A percentile compares a stretch with the other conserved stretches of the same genome.
These are phyloP conservation scores for Diabrotica virgifera DNA, from an alignment of 1,140 invertebrate genomes.

Conservation along the genomic window DNA sequence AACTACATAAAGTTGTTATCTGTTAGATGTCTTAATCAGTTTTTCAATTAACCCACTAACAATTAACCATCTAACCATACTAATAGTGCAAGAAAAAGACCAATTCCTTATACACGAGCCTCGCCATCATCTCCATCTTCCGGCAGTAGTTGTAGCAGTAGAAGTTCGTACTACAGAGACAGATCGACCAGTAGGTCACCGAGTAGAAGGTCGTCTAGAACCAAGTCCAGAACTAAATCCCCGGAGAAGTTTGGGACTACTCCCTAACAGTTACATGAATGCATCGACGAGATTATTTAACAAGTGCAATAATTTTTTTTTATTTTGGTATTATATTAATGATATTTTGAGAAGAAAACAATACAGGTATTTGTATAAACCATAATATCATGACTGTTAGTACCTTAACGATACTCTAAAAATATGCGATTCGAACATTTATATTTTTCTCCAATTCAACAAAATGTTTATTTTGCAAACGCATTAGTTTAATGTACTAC, in stretches of 20 bases:
- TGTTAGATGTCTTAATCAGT: no score
- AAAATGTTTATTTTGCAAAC: no score
- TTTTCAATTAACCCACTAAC: background rate
- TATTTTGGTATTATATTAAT: background rate
- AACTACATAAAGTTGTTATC: no score
- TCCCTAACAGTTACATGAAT: conserved; percentile 24
- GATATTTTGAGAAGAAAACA: no score
- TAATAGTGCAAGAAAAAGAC: conserved; percentile 80
- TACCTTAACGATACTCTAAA: no score
- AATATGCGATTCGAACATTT: no score
- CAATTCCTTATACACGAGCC: conserved; percentile 83
- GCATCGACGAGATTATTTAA: conserved; percentile 17
- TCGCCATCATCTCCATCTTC: conserved; percentile 71
- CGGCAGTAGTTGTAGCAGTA: conserved; percentile 63
- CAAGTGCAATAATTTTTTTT: conserved; percentile 24
- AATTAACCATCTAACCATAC: conserved; percentile 40
- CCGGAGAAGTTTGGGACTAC: conserved; percentile 25
- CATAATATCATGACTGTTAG: no score
- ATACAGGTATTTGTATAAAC: no score
- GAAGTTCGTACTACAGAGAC: conserved; percentile 54
- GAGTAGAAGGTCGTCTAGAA: conserved; percentile 41
- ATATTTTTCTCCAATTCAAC: no score
- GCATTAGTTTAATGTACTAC: no score
- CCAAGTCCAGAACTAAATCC: conserved; percentile 26
- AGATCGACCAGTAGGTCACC: conserved; percentile 50